phyloP scores from a whole-genome alignment of 2,888 invertebrate genomes.

The Acanthosepion lycidas region DNA sequence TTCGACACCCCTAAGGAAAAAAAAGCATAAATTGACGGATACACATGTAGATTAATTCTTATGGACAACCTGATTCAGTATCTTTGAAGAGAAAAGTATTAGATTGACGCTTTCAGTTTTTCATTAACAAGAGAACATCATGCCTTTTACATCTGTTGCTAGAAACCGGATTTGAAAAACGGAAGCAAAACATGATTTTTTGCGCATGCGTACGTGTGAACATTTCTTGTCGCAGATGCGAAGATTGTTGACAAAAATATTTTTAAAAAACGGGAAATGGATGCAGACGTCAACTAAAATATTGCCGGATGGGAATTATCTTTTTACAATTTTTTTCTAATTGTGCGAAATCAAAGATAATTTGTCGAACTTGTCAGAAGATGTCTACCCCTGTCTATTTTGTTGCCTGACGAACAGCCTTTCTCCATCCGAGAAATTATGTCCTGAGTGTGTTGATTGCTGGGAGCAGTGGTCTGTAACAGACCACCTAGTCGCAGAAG shows the following conservation, averaged over 20 bases:
- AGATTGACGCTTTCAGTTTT: background rate
- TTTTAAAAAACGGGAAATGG: background rate
- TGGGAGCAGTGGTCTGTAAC: background rate
- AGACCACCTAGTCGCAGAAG: background rate
- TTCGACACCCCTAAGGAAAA: no score
- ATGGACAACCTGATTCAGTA: no score
- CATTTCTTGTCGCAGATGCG: background rate
- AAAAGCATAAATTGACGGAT: background rate
- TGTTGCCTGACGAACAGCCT: background rate
- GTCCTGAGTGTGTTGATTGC: background rate
- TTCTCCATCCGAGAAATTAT: background rate
- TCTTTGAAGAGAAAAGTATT: no score
- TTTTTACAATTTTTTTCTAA: background rate
- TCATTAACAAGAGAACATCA: background rate
- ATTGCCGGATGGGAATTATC: background rate
- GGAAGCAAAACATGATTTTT: background rate
- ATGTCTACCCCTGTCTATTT: background rate
- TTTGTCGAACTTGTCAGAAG: background rate
- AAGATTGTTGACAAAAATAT: background rate
- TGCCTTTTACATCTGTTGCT: background rate
- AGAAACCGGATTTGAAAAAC: background rate
- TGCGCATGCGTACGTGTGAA: background rate
- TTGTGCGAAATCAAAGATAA: background rate
- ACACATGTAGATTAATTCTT: background rate
- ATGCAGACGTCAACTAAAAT: background rate